phyloP scores from a whole-genome alignment of 2,888 invertebrate species.

The Sinohyriopsis cumingii region DNA sequence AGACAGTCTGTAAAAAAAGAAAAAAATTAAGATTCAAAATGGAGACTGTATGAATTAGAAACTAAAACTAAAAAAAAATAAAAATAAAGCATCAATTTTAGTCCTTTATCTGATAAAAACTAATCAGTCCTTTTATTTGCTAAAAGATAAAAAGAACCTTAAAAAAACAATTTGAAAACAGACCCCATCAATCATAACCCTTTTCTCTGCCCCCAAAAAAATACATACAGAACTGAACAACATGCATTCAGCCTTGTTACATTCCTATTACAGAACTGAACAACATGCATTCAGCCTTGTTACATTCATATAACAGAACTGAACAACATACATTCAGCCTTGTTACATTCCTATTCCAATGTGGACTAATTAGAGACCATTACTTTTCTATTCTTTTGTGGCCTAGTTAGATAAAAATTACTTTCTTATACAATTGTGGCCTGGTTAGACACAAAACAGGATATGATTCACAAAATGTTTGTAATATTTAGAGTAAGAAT shows the following conservation, averaged over 20 bases:
- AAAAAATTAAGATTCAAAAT: slow-evolving; percentile 4
- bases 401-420: neutral
- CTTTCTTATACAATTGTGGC: neutral
- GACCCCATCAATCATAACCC: too few species aligned
- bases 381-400: neutral
- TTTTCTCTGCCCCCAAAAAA: too few species aligned
- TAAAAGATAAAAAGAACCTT: too few species aligned
- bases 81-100: neutral
- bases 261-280: neutral
- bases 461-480: neutral
- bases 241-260: neutral
- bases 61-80: neutral
- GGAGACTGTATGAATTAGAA: neutral
- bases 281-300: neutral
- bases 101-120: too few species aligned
- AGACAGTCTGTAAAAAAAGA: slow-evolving; percentile 41
- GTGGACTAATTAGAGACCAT: neutral
- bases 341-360: neutral
- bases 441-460: neutral
- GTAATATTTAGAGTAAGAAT: too few species aligned
- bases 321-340: neutral
- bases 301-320: neutral
- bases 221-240: neutral
- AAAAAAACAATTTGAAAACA: too few species aligned
- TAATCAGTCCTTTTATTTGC: too few species aligned